A percentile compares a stretch with the other conserved stretches of the same genome.
These are phyloP conservation scores for Iphiclides podalirius DNA, from an alignment of 2,888 invertebrate species.

Conservation along the genomic window DNA sequence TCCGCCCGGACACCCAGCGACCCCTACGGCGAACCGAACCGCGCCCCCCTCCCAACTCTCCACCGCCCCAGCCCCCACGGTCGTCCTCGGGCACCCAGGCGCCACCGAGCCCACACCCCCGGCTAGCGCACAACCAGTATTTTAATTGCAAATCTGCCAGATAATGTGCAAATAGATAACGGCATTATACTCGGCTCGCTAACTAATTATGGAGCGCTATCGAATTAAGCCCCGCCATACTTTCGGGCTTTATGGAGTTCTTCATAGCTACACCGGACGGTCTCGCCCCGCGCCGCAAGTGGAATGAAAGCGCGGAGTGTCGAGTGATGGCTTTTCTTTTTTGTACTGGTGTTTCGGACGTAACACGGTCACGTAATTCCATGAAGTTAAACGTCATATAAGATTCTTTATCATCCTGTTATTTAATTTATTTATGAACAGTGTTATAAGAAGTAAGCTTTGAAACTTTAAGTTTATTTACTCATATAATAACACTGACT, in stretches of 20 bases:
- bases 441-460: no score
- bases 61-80: constrained; percentile 36
- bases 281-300: not conserved
- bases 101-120: constrained; percentile 28
- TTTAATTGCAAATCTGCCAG: constrained; percentile 80
- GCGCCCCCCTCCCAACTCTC: constrained; percentile 39
- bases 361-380: no score
- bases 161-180: constrained; percentile 80
- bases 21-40: constrained; percentile 34
- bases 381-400: no score
- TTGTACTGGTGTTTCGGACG: no score
- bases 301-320: not conserved
- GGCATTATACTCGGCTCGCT: constrained; percentile 72
- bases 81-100: constrained; percentile 41
- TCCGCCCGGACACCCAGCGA: constrained; percentile 35
- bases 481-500: no score
- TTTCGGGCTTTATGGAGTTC: constrained; percentile 31
- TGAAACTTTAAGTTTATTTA: no score
- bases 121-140: constrained; percentile 64
- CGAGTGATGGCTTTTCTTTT: no score
- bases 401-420: no score
- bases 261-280: constrained; percentile 5
- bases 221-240: constrained; percentile 46
- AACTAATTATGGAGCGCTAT: constrained; percentile 71
- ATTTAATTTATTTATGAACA: no score